phyloP scores from a whole-genome alignment of 2,797 vertebrate genomes.

The Cheirogaleus major region DNA sequence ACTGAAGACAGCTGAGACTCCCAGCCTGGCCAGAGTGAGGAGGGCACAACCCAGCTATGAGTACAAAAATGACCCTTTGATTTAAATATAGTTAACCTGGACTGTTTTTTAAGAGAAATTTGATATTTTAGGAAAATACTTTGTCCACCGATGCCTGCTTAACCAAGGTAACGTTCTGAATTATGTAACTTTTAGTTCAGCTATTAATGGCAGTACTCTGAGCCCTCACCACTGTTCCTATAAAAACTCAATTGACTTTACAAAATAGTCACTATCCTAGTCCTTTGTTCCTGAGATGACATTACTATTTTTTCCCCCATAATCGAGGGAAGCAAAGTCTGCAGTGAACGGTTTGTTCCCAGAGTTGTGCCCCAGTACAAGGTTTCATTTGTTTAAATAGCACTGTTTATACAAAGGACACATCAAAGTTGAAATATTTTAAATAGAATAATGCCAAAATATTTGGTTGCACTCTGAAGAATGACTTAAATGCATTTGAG shows the following conservation, averaged over 20 bases:
- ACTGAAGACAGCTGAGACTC: neutral
- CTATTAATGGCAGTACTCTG: neutral
- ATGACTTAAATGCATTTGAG: conserved; percentile 56
- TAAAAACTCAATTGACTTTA: conserved; percentile 37
- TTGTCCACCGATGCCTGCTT: neutral
- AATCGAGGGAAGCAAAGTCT: neutral
- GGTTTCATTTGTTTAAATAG: conserved; percentile 67
- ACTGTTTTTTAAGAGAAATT: neutral
- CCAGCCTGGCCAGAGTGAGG: neutral
- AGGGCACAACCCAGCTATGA: neutral
- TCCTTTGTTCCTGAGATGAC: neutral
- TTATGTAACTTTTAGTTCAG: neutral
- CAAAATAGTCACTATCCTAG: neutral
- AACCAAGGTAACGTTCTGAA: neutral
- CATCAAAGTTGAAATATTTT: conserved; percentile 71
- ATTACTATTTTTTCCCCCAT: neutral
- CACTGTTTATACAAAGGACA: conserved; percentile 58
- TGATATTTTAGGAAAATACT: neutral
- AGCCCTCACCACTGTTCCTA: neutral
- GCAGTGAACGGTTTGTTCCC: conserved; percentile 29
- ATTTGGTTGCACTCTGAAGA: conserved; percentile 61
- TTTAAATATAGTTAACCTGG: neutral
- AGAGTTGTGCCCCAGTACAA: conserved; percentile 1
- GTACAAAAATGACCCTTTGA: neutral
- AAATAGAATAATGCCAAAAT: conserved; percentile 67